Conservation (phyloP, 2,888 invertebrate species). For the Pollenia amentaria region DNA sequence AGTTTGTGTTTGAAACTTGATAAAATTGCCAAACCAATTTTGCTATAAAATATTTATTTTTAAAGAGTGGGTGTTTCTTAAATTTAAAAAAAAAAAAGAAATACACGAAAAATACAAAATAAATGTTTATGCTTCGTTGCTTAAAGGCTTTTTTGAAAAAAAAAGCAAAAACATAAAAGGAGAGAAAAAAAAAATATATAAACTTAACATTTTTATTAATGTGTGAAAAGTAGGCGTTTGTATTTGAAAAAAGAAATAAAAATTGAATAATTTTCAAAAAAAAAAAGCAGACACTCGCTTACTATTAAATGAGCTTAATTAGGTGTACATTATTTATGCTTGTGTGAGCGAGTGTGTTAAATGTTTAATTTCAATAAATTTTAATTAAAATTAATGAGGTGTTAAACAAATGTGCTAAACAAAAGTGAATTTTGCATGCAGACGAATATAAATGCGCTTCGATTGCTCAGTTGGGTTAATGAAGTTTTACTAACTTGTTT, state of each 20-base stretch:
- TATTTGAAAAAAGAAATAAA: slow-evolving; percentile 22
- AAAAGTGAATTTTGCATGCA: background rate
- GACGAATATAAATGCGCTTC: background rate
- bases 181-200: slow-evolving; percentile 33
- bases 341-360: slow-evolving; percentile 13
- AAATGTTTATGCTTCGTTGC: slow-evolving; percentile 64
- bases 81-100: slow-evolving; percentile 19
- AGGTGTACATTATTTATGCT: slow-evolving; percentile 33
- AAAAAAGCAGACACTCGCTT: background rate
- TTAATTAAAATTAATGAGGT: slow-evolving; percentile 68
- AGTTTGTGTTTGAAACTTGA: slow-evolving; percentile 25
- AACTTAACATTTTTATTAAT: slow-evolving; percentile 72
- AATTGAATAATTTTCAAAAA: slow-evolving; percentile 17
- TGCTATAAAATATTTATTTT: slow-evolving; percentile 56
- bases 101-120: slow-evolving; percentile 8
- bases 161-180: slow-evolving; percentile 30
- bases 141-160: slow-evolving; percentile 44
- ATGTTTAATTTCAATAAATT: slow-evolving; percentile 47
- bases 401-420: slow-evolving; percentile 45
- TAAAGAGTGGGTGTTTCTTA: slow-evolving; percentile 67
- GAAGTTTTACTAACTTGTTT: too few relatives aligned
- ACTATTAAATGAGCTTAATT: slow-evolving; percentile 43
- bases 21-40: slow-evolving; percentile 62
- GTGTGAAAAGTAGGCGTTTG: slow-evolving; percentile 72
- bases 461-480: background rate